These are phyloP conservation scores for Ochlodes sylvanus DNA, from an alignment of 2,888 invertebrate genomes.

Conservation along the genomic window DNA sequence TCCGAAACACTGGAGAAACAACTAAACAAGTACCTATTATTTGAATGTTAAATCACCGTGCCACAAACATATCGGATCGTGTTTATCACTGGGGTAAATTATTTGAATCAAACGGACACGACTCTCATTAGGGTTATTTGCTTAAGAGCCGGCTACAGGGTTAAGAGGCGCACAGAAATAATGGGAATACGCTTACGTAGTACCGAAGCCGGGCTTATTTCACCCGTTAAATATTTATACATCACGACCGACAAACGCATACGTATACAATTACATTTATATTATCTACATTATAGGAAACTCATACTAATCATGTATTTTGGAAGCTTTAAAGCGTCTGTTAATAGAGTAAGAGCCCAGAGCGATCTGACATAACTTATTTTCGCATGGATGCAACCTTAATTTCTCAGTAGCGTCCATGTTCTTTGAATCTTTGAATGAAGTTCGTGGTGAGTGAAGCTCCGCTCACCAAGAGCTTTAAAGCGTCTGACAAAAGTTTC, in stretches of 20 bases:
- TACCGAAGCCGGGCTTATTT: background rate
- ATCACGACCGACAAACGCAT: background rate
- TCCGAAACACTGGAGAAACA: no score
- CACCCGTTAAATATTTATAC: background rate
- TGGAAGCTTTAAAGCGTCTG: no score
- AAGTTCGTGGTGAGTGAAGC: no score
- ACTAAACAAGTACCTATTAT: background rate
- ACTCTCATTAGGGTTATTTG: constrained; percentile 21
- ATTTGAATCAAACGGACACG: constrained; percentile 12
- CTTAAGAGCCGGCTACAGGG: constrained; percentile 13
- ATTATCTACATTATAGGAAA: no score
- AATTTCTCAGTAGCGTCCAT: no score
- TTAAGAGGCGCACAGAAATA: constrained; percentile 4
- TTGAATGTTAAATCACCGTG: background rate
- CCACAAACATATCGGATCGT: background rate
- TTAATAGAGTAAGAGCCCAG: no score
- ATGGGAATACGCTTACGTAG: background rate
- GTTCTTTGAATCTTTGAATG: no score
- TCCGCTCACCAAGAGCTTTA: no score
- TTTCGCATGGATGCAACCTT: no score
- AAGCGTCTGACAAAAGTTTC: no score
- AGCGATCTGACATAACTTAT: no score
- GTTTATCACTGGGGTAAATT: background rate
- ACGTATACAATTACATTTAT: background rate
- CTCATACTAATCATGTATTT: no score